These are phyloP conservation scores for Coregonus ussuriensis DNA, from an alignment of 2,797 vertebrate species.

Conservation along the genomic window DNA sequence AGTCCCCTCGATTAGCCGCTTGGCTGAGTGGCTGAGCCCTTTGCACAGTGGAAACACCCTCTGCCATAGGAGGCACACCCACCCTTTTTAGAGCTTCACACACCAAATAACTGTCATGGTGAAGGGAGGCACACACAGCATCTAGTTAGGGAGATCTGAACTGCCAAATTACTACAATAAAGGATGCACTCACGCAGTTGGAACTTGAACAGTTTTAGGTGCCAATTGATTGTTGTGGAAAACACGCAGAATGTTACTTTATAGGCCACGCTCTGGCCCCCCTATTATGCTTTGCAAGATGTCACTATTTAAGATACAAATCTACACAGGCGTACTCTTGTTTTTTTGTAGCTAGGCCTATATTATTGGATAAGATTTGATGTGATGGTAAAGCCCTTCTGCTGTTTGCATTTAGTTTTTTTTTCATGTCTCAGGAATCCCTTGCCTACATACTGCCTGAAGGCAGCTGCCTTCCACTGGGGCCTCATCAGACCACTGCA, in stretches of 20 bases:
- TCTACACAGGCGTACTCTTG: too few relatives aligned
- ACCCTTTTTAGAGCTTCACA: constrained; percentile 18
- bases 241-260: background rate
- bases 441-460: constrained; percentile 23
- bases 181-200: constrained; percentile 14
- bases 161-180: constrained; percentile 4
- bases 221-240: constrained; percentile 1
- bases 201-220: background rate
- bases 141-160: background rate
- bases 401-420: constrained; percentile 24
- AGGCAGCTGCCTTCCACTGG: constrained; percentile 35
- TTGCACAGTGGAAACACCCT: constrained; percentile 33
- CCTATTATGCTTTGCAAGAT: too few relatives aligned
- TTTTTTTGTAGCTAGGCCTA: background rate
- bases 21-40: constrained; percentile 66
- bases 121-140: constrained; percentile 8
- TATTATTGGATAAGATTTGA: constrained; percentile 22
- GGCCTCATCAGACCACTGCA: constrained; percentile 23
- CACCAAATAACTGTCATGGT: background rate
- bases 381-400: constrained; percentile 41
- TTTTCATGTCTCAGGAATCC: constrained; percentile 24
- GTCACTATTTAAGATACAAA: too few relatives aligned
- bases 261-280: background rate
- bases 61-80: constrained; percentile 35
- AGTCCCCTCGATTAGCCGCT: constrained; percentile 69